Base-by-base conservation (phyloP, 2,113 vertebrate genomes). In the Hemicordylus capensis region DNA sequence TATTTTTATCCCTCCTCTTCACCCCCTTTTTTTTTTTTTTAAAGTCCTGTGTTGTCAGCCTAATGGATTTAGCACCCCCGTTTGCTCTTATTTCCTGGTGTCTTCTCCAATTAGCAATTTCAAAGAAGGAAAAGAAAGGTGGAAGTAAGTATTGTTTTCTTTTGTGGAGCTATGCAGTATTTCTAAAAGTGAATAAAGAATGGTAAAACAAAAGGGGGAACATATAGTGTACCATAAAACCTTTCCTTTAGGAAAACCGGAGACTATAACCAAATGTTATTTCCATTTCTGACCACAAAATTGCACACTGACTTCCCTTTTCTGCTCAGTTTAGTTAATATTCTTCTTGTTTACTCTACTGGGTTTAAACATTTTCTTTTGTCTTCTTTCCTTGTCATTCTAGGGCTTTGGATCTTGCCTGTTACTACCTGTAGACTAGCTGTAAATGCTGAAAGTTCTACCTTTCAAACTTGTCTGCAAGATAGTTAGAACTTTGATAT, bases 1-100 rank as follows among this genome's bases (percentile, higher is more conserved):
- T 73, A 31, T 20, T 93, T 93, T 94, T 70, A n/a, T 17, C 24
- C 48, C n/a, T 73, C 26, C 19, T 42, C 22, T 44, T 73, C 70
- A 59, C 14, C 24, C 37, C 89, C 86, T 93, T 88, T 84, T 91
- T 93, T 89, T 94, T n/a, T 51, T 51, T 51, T 94, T 64, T 63
- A 90, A 92, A 51, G 78, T 88, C 79, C 92, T 24, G 91, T 90
- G 87, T 85, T 83, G 72, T 87, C 90, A 93, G 89, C 79, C 64
- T 96, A 96, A 96, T 95, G 95, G 94, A 94, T 96, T 96, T 96
- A 97, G 94, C 94, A 96, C 82, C 76, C 84, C 86, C 86, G 93
- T 95, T 95, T 95, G 78, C 85, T 94, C 87, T 93, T 89, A 95
- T 96, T 96, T 97, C 91, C 93, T 96, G 76, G 83, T 91, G 93